Evolutionary conservation across 2,113 vertebrate genomes (phyloP), one percentile per base, ranked within the genome.

Genomic region (Oncorhynchus mykiss): DNA sequence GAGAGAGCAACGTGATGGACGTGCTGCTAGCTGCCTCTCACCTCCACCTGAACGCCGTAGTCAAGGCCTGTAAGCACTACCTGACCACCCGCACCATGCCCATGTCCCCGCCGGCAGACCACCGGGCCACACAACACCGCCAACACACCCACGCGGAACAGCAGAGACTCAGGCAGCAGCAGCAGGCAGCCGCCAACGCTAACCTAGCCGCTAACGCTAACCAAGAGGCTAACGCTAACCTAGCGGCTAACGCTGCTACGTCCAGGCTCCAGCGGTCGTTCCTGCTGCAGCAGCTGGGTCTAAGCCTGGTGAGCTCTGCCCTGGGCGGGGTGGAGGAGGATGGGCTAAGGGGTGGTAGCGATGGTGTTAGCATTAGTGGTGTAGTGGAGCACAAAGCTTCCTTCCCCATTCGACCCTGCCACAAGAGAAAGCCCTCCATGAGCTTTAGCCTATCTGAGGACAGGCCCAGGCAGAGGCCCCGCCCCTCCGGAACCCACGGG

Each of bases 1-100:
- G 97, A 8, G 97, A 98, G 87, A 99, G 97, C 91, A 99, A 99
- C 0, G 98, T 99, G 29, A 99, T 99, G 98, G 98, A 99, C 49
- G 93, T 99, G 77, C 92, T 99, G 80, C 85, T 99, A 49, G 97
- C 98, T 11, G 97, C 98, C 3, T 99, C 98, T 27, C 98, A 99
- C 84, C 91, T 99, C 77, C 98, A 99, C 82, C 91, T 99, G 72
- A 99, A 99, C 89, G 95, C 96, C 0, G 97, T 99, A 1, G 97
- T 99, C 62, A 99, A 99, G 89, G 98, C 96, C 4, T 99, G 98
- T 89, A 99, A 99, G 85, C 97, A 99, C 90, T 99, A 99, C 88
- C 92, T 99, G 82, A 99, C 96, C 0, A 99, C 97, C 0, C 94
- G 96, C 81, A 98, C 97, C 0, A 91, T 99, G 70, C 97, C 97